Evolutionary conservation across 2,113 vertebrate genomes (phyloP).

Genomic region (Pardalotus punctatus): DNA sequence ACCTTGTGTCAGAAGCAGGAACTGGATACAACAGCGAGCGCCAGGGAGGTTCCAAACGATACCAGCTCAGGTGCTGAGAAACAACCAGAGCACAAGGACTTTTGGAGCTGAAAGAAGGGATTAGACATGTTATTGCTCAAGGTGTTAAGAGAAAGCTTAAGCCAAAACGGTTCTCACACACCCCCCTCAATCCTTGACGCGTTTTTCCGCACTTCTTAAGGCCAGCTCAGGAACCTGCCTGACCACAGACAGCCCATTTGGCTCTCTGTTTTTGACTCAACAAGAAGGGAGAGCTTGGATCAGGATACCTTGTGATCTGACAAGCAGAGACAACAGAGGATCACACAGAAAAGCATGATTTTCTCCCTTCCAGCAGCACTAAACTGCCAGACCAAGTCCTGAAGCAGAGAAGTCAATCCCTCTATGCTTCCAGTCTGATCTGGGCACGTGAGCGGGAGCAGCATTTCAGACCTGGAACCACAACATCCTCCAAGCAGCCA

Average conservation of each 20-base stretch:
- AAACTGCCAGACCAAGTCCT: not conserved
- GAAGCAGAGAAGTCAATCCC: not conserved
- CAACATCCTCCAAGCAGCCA: not conserved
- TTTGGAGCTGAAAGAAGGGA: not conserved
- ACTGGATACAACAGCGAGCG: not conserved
- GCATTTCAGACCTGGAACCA: not conserved
- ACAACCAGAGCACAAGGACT: not conserved
- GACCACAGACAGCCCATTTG: not conserved
- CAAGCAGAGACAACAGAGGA: not conserved
- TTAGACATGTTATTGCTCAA: not conserved
- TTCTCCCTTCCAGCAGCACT: not conserved
- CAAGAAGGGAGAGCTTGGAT: not conserved
- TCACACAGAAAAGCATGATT: rapidly evolving
- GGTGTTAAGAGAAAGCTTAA: not conserved
- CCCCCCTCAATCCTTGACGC: not conserved
- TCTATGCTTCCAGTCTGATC: rapidly evolving
- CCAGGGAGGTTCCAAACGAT: not conserved
- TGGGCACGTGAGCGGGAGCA: not conserved
- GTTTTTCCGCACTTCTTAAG: not conserved
- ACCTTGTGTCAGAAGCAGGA: constrained; percentile 43
- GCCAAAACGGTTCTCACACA: not conserved
- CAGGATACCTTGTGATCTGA: not conserved
- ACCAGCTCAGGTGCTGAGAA: not conserved
- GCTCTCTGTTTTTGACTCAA: not conserved
- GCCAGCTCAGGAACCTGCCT: not conserved